Evolutionary conservation across 2,113 vertebrate species (phyloP).

Genomic region (Pachycephala philippinensis): DNA sequence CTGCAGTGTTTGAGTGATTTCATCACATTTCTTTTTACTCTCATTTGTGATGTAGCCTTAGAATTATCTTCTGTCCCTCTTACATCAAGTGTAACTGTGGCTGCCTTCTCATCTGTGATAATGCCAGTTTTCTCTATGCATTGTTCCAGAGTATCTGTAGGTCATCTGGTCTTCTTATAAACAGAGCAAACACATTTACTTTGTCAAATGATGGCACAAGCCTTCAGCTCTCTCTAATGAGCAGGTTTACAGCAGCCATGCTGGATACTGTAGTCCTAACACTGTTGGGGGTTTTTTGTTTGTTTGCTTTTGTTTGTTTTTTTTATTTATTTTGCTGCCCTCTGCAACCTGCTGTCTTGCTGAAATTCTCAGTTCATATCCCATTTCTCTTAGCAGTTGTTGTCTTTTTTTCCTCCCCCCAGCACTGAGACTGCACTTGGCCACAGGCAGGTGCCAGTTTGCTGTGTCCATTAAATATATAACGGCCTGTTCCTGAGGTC

Average conservation of each 20-base stretch:
- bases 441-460: neutral
- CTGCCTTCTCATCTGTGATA: neutral
- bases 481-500: fast-evolving
- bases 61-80: neutral
- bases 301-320: neutral
- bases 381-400: neutral
- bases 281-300: fast-evolving
- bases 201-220: neutral
- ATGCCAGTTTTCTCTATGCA: neutral
- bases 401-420: neutral
- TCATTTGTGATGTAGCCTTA: neutral
- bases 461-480: neutral
- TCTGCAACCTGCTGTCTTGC: neutral
- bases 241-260: neutral
- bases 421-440: neutral
- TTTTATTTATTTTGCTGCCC: neutral
- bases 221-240: neutral
- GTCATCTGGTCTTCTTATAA: neutral
- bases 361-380: neutral
- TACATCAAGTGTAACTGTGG: neutral
- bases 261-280: neutral
- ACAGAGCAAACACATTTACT: neutral
- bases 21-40: neutral
- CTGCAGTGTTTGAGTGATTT: neutral
- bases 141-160: neutral